These are phyloP conservation scores for Anthophora plumipes DNA, from an alignment of 2,888 invertebrate species.

Conservation along the genomic window DNA sequence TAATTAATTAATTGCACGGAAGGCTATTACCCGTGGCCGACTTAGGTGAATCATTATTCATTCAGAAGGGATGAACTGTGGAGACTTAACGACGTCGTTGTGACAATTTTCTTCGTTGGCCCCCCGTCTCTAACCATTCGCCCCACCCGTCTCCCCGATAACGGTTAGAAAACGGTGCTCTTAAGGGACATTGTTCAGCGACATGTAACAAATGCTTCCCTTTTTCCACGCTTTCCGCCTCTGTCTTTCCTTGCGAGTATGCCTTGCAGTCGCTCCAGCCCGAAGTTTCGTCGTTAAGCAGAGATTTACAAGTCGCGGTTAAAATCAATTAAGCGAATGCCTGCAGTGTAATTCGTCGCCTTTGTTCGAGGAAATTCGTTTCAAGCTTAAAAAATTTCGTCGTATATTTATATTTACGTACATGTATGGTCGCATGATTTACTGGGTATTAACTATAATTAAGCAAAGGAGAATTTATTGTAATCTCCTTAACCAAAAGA, in stretches of 20 bases:
- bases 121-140: no score
- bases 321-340: constrained; percentile 53
- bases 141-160: constrained; percentile 16
- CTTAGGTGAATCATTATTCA: constrained; percentile 51
- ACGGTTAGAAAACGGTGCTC: constrained; percentile 31
- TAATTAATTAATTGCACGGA: constrained; percentile 61
- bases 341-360: constrained; percentile 22
- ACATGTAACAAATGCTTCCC: constrained; percentile 55
- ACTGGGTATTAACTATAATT: background rate
- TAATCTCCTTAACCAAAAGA: background rate
- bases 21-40: constrained; percentile 24
- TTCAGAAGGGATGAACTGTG: constrained; percentile 35
- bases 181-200: constrained; percentile 44
- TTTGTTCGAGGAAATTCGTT: constrained; percentile 1
- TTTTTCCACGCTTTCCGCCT: constrained; percentile 26
- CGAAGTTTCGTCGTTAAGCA: constrained; percentile 52
- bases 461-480: background rate
- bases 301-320: constrained; percentile 43
- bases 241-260: constrained; percentile 7
- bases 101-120: constrained; percentile 42
- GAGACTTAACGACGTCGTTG: constrained; percentile 39
- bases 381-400: constrained; percentile 4
- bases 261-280: background rate
- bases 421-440: constrained; percentile 1
- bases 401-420: background rate